Evolutionary conservation across 2,888 invertebrate genomes (phyloP).

Genomic region (Eristalinus sepulchralis): DNA sequence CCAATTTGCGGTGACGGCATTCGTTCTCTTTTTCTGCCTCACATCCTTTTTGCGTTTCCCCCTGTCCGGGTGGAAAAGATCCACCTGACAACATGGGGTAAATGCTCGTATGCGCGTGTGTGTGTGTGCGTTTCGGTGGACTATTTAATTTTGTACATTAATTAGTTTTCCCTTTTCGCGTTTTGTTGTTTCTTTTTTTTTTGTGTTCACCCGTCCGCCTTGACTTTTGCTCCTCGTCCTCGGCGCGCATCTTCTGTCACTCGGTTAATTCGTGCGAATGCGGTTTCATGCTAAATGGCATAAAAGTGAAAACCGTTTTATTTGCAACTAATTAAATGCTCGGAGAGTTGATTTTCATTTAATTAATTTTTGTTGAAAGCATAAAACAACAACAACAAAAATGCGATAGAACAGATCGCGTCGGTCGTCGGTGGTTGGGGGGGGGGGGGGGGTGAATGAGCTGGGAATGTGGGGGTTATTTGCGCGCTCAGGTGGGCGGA

Average conservation of each 20-base stretch:
- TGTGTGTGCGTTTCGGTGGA: slow-evolving; percentile 46
- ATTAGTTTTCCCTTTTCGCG: slow-evolving; percentile 62
- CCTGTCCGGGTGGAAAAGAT: slow-evolving; percentile 65
- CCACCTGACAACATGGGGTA: slow-evolving; percentile 56
- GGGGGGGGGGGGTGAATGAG: no score
- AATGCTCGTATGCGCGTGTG: slow-evolving; percentile 2
- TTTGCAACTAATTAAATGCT: slow-evolving; percentile 73
- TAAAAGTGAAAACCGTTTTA: slow-evolving; percentile 73
- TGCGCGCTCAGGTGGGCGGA: neutral
- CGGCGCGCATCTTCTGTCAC: neutral
- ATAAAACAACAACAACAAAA: neutral
- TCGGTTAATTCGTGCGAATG: slow-evolving; percentile 51
- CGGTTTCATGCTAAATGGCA: slow-evolving; percentile 69
- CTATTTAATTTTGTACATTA: slow-evolving; percentile 60
- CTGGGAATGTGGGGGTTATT: neutral
- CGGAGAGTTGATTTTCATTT: slow-evolving; percentile 69
- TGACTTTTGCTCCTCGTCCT: neutral
- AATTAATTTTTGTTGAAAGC: slow-evolving; percentile 67
- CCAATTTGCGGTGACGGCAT: slow-evolving; percentile 79
- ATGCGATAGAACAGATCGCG: neutral
- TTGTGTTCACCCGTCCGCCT: neutral
- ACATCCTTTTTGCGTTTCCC: slow-evolving; percentile 36
- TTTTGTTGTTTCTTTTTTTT: slow-evolving; percentile 20
- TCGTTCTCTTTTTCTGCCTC: slow-evolving; percentile 52
- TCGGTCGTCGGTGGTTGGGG: neutral